phyloP scores from a whole-genome alignment of 2,888 invertebrate genomes.

The Pseudanteris insignis region DNA sequence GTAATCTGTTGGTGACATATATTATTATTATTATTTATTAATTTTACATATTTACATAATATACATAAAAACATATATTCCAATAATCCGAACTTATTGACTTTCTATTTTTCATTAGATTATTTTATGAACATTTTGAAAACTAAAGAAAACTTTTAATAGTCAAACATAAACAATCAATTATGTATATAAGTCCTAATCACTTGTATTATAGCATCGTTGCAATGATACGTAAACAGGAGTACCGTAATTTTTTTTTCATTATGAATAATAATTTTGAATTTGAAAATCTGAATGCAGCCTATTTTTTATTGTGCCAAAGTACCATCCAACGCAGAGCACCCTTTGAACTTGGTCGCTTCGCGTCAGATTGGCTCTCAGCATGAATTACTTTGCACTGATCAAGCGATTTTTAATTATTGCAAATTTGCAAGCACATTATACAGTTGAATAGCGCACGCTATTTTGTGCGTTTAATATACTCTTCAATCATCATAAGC shows the following conservation, averaged over 20 bases:
- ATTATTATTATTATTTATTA: too few species aligned
- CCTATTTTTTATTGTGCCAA: not conserved
- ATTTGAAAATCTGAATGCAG: constrained; percentile 1
- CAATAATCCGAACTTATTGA: too few species aligned
- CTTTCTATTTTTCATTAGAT: too few species aligned
- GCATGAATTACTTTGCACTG: constrained; percentile 19
- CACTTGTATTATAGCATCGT: too few species aligned
- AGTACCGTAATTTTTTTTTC: not conserved
- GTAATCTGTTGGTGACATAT: too few species aligned
- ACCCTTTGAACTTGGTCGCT: not conserved
- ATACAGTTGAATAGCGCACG: constrained; percentile 13
- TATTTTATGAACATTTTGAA: too few species aligned
- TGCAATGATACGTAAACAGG: not conserved
- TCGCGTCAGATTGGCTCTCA: constrained; percentile 8
- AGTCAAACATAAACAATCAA: too few species aligned
- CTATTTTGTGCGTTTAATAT: constrained; percentile 9
- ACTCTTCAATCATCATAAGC: constrained; percentile 23
- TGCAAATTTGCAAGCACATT: constrained; percentile 11
- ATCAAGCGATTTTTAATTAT: constrained; percentile 35
- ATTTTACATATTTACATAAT: too few species aligned
- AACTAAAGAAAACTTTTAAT: too few species aligned
- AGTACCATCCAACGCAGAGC: not conserved
- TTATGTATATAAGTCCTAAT: too few species aligned
- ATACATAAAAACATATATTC: too few species aligned
- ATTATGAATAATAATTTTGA: not conserved